Percentiles rank a stretch among this genome's conserved stretches.
Evolutionary conservation across 2,113 vertebrate species (phyloP).

Genomic region (Synchiropus splendidus): DNA sequence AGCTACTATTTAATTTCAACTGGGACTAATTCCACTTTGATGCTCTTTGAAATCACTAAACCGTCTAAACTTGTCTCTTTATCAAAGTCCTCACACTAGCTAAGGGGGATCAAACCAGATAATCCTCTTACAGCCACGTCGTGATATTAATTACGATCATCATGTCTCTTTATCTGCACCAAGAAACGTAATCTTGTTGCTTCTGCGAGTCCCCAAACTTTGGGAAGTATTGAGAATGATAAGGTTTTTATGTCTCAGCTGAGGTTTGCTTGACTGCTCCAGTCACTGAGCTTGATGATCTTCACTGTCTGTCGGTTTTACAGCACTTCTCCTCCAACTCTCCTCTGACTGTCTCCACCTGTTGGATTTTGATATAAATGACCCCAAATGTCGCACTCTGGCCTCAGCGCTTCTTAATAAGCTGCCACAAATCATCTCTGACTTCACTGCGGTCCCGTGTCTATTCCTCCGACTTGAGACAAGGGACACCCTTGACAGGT

Average conservation of each 20-base stretch:
- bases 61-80: slow-evolving; percentile 24
- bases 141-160: slow-evolving; percentile 50
- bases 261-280: too few relatives aligned
- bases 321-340: slow-evolving; percentile 12
- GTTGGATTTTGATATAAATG: slow-evolving; percentile 25
- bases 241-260: too few relatives aligned
- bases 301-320: slow-evolving; percentile 14
- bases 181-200: slow-evolving; percentile 28
- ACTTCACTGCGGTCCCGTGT: too few relatives aligned
- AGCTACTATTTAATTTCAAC: too few relatives aligned
- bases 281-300: slow-evolving; percentile 19
- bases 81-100: slow-evolving; percentile 32
- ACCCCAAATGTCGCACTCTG: too few relatives aligned
- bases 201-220: slow-evolving; percentile 27
- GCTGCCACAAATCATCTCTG: too few relatives aligned
- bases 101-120: slow-evolving; percentile 28
- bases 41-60: background rate
- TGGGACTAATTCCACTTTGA: slow-evolving; percentile 9
- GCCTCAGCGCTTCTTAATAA: too few relatives aligned
- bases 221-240: too few relatives aligned
- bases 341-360: slow-evolving; percentile 19
- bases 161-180: slow-evolving; percentile 31
- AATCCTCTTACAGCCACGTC: slow-evolving; percentile 38
- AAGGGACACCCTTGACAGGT: too few relatives aligned
- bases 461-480: too few relatives aligned